A percentile compares a stretch with the other conserved stretches of the same genome.
These are phyloP conservation scores for Coilia nasus DNA, from an alignment of 2,797 vertebrate genomes.

Conservation along the genomic window DNA sequence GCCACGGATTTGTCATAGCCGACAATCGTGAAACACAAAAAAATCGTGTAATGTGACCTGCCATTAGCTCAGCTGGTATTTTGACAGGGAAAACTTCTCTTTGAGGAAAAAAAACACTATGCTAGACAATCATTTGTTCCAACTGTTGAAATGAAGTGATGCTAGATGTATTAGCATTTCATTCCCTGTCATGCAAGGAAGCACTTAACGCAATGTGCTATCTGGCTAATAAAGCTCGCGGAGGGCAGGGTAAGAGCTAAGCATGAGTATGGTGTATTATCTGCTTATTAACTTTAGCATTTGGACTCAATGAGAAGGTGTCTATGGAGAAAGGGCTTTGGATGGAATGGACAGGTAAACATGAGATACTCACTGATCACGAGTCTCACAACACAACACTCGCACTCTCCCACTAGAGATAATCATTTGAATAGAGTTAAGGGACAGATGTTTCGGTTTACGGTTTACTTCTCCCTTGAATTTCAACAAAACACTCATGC, in stretches of 20 bases:
- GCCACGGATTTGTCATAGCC: no score
- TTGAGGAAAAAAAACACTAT: neutral
- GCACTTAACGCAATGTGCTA: neutral
- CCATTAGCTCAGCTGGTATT: neutral
- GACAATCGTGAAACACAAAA: no score
- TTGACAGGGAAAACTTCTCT: neutral
- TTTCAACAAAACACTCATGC: conserved; percentile 77
- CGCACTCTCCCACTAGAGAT: conserved; percentile 92
- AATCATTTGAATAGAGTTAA: conserved; percentile 81
- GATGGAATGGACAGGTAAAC: conserved; percentile 89
- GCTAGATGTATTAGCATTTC: conserved; percentile 35
- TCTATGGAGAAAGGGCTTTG: conserved; percentile 65
- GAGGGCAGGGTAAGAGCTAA: neutral
- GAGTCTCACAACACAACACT: conserved; percentile 90
- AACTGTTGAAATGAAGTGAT: conserved; percentile 43
- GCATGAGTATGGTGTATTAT: conserved; percentile 19
- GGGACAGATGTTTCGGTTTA: conserved; percentile 61
- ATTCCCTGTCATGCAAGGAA: conserved; percentile 4
- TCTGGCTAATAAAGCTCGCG: neutral
- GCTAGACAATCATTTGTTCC: neutral
- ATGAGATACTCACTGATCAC: conserved; percentile 93
- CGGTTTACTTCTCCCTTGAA: conserved; percentile 29
- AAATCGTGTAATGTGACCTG: no score
- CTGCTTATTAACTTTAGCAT: conserved; percentile 49
- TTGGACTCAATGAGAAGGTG: conserved; percentile 58